Conservation (phyloP, 2,113 vertebrate species). For the Tamias sibiricus region DNA sequence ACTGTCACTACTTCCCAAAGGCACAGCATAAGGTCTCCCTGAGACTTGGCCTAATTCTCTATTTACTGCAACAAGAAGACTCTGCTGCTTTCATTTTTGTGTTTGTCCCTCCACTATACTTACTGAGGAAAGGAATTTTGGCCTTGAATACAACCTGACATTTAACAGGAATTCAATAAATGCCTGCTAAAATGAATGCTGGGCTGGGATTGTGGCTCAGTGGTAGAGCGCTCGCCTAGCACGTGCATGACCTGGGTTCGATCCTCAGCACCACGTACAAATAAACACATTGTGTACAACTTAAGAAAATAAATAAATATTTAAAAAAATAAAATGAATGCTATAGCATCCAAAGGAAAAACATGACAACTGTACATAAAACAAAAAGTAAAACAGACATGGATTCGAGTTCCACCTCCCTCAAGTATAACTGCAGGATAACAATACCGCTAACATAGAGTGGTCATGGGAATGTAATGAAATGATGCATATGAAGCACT, state of each 20-base stretch:
- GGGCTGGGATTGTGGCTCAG: too few species aligned
- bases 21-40: background rate
- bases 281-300: too few species aligned
- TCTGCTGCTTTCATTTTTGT: too few species aligned
- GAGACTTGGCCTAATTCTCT: constrained; percentile 25
- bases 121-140: background rate
- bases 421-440: background rate
- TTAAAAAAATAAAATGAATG: too few species aligned
- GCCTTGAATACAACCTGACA: constrained; percentile 1
- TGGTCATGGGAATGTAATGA: background rate
- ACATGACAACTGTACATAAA: too few species aligned
- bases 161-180: constrained; percentile 30
- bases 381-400: constrained; percentile 13
- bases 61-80: too few species aligned
- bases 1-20: constrained; percentile 27
- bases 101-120: background rate
- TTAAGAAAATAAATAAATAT: too few species aligned
- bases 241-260: too few species aligned
- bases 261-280: too few species aligned
- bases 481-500: constrained; percentile 1
- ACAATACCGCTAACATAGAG: background rate
- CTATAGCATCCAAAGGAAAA: background rate
- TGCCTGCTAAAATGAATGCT: constrained; percentile 20
- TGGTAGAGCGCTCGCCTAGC: too few species aligned
- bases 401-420: background rate